Percentiles rank a stretch among this genome's conserved stretches.
Evolutionary conservation across 1,140 invertebrate genomes (phyloP).

Genomic region (Drosophila kurseongensis): DNA sequence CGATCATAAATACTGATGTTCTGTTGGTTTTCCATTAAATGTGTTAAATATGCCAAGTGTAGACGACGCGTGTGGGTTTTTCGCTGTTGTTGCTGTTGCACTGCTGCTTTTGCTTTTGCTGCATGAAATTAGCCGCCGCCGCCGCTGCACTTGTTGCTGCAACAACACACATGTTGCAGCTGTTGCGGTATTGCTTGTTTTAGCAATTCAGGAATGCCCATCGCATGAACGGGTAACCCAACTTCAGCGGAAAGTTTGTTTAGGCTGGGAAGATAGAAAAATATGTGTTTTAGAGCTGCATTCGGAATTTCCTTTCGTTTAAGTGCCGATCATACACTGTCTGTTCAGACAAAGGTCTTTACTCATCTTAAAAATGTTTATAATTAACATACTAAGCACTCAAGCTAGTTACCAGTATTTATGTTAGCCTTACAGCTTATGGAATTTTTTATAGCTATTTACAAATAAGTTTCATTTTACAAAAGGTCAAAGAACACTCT

Average conservation of each 20-base stretch:
- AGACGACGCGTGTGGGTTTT: constrained; percentile 76
- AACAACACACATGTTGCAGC: constrained; percentile 38
- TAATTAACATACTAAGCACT: constrained; percentile 19
- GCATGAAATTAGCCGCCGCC: constrained; percentile 47
- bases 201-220: constrained; percentile 16
- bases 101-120: constrained; percentile 7
- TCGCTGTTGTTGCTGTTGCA: constrained; percentile 1
- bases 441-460: no score
- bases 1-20: constrained; percentile 78
- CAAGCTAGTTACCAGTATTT: background rate
- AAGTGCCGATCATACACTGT: constrained; percentile 14
- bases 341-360: constrained; percentile 12
- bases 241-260: constrained; percentile 15
- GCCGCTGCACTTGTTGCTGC: constrained; percentile 38
- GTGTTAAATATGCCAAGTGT: constrained; percentile 82
- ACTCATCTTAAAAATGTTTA: constrained; percentile 18
- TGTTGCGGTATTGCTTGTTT: constrained; percentile 27
- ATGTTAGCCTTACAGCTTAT: background rate
- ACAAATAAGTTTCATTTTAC: no score
- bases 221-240: background rate
- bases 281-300: constrained; percentile 1
- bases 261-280: constrained; percentile 13
- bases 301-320: constrained; percentile 8
- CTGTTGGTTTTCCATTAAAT: constrained; percentile 83
- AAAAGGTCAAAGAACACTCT: background rate